Percentiles rank a stretch among this genome's conserved stretches.
phyloP scores from a whole-genome alignment of 2,888 invertebrate species.

The Dryadula phaetusa region DNA sequence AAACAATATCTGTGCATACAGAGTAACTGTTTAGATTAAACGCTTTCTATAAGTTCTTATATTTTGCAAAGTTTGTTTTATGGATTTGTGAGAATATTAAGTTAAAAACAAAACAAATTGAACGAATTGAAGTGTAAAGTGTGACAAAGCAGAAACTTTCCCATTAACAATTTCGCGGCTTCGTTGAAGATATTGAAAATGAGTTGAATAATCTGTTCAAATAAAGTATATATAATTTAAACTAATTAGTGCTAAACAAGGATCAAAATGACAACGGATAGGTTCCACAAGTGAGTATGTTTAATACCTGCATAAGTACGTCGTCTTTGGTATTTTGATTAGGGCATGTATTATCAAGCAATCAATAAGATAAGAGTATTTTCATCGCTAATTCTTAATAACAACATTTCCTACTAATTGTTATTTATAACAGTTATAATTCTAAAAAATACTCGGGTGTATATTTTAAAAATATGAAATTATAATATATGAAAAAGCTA shows the following conservation, averaged over 20 bases:
- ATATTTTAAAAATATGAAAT: background rate
- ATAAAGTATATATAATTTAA: constrained; percentile 39
- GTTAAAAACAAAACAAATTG: constrained; percentile 44
- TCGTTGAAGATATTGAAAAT: constrained; percentile 67
- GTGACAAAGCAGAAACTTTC: constrained; percentile 74
- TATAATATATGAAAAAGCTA: constrained; percentile 9
- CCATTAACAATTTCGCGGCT: constrained; percentile 70
- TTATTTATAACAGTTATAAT: background rate
- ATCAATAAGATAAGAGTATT: constrained; percentile 59
- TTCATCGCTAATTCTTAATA: constrained; percentile 37
- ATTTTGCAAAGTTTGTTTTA: constrained; percentile 10
- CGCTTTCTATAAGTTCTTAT: background rate
- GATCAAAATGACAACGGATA: constrained; percentile 83
- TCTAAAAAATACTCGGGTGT: constrained; percentile 4
- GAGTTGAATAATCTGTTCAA: constrained; percentile 70
- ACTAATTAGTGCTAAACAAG: constrained; percentile 34
- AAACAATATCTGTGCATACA: background rate
- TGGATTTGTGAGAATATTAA: constrained; percentile 22
- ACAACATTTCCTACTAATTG: background rate
- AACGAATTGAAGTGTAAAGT: constrained; percentile 58
- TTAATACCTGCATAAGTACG: constrained; percentile 18
- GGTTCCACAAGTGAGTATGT: constrained; percentile 86
- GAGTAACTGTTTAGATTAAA: background rate
- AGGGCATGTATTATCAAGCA: constrained; percentile 45
- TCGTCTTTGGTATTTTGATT: constrained; percentile 40